phyloP scores from a whole-genome alignment of 2,113 vertebrate genomes.

The Sylvietta virens region DNA sequence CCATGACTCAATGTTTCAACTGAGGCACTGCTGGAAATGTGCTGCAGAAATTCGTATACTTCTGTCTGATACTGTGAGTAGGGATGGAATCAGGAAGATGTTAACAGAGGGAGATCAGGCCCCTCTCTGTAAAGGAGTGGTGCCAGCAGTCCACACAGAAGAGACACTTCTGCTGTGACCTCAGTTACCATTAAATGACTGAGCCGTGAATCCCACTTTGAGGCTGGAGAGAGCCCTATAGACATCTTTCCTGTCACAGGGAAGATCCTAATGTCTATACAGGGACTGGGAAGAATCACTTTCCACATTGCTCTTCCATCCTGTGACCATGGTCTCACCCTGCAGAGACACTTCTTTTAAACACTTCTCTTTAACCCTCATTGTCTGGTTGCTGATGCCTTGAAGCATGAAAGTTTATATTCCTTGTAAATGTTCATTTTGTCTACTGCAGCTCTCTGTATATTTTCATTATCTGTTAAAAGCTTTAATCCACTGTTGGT shows the following conservation, averaged over 20 bases:
- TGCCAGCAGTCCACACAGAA: neutral
- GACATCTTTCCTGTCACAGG: neutral
- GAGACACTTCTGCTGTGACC: neutral
- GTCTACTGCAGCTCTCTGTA: neutral
- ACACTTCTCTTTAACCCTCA: neutral
- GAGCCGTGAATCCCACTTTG: neutral
- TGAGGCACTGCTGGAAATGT: neutral
- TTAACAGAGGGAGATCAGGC: neutral
- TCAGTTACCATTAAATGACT: neutral
- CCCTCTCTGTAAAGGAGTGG: neutral
- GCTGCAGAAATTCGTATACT: neutral
- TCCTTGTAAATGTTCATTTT: neutral
- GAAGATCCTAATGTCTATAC: neutral
- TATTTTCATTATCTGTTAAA: neutral
- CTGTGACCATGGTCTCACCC: neutral
- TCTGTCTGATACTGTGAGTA: neutral
- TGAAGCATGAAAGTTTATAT: neutral
- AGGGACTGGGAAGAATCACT: neutral
- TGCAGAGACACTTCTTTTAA: too few species aligned
- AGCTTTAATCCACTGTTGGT: neutral
- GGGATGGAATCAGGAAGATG: neutral
- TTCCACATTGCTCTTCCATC: neutral
- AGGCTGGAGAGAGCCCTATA: accelerated
- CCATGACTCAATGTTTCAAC: neutral
- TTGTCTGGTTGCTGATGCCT: neutral